These are phyloP conservation scores for Leucoma salicis DNA, from an alignment of 2,888 invertebrate genomes.

Conservation along the genomic window DNA sequence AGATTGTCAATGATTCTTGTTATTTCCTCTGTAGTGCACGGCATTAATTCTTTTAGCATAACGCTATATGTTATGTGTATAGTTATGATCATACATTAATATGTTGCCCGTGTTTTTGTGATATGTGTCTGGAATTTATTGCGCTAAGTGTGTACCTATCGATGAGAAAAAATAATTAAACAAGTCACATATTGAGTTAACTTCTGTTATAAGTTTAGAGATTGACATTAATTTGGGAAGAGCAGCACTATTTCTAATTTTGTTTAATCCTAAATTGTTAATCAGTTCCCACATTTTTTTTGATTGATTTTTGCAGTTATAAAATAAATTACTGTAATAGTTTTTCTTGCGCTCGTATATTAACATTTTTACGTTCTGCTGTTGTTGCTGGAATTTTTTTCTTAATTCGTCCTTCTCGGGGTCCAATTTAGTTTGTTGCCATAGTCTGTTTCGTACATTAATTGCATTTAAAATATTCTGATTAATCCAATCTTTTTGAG, in stretches of 20 bases:
- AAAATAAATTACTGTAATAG: constrained; percentile 18
- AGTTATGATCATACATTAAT: neutral
- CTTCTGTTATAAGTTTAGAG: constrained; percentile 8
- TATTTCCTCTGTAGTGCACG: neutral
- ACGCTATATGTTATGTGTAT: neutral
- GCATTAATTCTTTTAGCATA: neutral
- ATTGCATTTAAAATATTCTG: constrained; percentile 21
- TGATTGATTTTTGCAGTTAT: constrained; percentile 12
- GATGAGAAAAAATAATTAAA: constrained; percentile 25
- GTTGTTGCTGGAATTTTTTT: constrained; percentile 8
- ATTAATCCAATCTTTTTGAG: constrained; percentile 28
- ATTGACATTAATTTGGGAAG: constrained; percentile 13
- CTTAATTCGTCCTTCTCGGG: constrained; percentile 11
- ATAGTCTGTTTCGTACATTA: constrained; percentile 21
- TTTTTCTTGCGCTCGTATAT: constrained; percentile 11
- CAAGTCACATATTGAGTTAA: constrained; percentile 17
- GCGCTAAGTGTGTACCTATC: constrained; percentile 5
- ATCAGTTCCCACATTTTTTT: constrained; percentile 28
- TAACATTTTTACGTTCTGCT: constrained; percentile 5
- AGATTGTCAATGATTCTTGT: neutral
- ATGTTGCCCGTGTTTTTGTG: neutral
- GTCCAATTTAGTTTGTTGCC: constrained; percentile 14
- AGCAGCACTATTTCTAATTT: constrained; percentile 9
- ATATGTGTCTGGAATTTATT: neutral
- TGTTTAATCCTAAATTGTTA: constrained; percentile 19